phyloP scores from a whole-genome alignment of 2,113 vertebrate species.

The Nicator chloris region DNA sequence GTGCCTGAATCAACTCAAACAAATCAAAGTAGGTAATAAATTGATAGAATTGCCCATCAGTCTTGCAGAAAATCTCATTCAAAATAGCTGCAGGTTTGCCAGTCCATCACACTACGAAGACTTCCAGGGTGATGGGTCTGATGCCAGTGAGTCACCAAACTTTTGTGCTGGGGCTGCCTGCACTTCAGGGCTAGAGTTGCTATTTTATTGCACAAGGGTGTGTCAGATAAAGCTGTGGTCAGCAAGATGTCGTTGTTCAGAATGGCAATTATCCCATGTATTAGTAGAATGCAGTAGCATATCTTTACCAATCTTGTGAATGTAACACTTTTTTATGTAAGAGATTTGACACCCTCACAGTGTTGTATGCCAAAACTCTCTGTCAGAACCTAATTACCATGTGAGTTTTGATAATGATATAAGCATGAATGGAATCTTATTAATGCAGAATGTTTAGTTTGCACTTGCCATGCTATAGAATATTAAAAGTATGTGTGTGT shows the following conservation, averaged over 20 bases:
- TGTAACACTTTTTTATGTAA: not conserved
- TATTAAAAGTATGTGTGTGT: not conserved
- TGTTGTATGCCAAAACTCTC: not conserved
- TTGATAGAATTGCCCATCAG: slow-evolving; percentile 9
- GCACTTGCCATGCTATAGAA: not conserved
- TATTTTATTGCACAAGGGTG: not conserved
- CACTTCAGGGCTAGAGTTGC: not conserved
- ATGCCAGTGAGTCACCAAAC: not conserved
- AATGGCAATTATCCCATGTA: not conserved
- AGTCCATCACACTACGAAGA: not conserved
- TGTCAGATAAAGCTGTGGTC: not conserved
- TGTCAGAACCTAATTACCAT: not conserved
- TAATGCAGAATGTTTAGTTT: slow-evolving; percentile 19
- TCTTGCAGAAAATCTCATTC: slow-evolving; percentile 17
- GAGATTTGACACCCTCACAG: not conserved
- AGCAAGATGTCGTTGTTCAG: not conserved
- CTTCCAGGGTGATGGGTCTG: not conserved
- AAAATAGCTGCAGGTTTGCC: slow-evolving; percentile 17
- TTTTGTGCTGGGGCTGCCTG: not conserved
- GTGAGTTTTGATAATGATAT: not conserved
- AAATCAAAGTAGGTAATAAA: slow-evolving; percentile 31
- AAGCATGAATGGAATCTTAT: not conserved
- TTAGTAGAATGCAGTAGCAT: not conserved
- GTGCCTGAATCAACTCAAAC: slow-evolving; percentile 32
- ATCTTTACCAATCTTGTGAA: not conserved